phyloP scores from a whole-genome alignment of 92 coral and sea anemone genomes.

The Phenganax subtilis region DNA sequence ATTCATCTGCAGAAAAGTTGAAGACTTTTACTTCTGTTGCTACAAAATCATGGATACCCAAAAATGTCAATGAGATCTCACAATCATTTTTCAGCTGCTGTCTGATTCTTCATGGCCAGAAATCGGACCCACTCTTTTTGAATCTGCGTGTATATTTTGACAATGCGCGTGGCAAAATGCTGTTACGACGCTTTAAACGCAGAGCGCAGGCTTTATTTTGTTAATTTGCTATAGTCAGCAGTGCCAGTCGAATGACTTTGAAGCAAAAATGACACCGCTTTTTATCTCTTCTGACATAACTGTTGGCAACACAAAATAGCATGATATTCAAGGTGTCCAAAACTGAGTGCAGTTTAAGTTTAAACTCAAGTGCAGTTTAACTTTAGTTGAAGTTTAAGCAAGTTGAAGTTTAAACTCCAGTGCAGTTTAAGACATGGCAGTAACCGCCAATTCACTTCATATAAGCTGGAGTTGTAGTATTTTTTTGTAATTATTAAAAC shows the following conservation, averaged over 20 bases:
- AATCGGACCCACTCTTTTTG: conserved; percentile 23
- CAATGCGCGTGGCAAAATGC: not conserved
- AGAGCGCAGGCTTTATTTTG: not conserved
- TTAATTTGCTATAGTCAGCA: not conserved
- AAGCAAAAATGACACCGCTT: not conserved
- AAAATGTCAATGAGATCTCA: conserved; percentile 9
- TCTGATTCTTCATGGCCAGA: conserved; percentile 11
- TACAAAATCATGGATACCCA: not conserved
- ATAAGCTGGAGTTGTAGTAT: too few species aligned
- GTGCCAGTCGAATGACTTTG: not conserved
- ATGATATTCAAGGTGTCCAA: too few species aligned
- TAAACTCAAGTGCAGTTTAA: too few species aligned
- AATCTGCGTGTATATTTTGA: conserved; percentile 16
- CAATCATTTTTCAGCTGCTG: conserved; percentile 9
- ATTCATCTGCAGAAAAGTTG: conserved; percentile 20
- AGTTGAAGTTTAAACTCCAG: too few species aligned
- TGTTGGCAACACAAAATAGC: too few species aligned
- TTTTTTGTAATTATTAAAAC: too few species aligned
- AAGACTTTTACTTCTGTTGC: conserved; percentile 35
- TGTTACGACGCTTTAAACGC: not conserved
- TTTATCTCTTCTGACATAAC: too few species aligned
- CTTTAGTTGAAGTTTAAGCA: too few species aligned
- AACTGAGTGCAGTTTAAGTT: too few species aligned
- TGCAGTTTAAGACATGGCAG: too few species aligned
- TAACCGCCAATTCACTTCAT: too few species aligned